Evolutionary conservation across 1,140 invertebrate species (phyloP).

Genomic region (Atopsyche davidsoni): DNA sequence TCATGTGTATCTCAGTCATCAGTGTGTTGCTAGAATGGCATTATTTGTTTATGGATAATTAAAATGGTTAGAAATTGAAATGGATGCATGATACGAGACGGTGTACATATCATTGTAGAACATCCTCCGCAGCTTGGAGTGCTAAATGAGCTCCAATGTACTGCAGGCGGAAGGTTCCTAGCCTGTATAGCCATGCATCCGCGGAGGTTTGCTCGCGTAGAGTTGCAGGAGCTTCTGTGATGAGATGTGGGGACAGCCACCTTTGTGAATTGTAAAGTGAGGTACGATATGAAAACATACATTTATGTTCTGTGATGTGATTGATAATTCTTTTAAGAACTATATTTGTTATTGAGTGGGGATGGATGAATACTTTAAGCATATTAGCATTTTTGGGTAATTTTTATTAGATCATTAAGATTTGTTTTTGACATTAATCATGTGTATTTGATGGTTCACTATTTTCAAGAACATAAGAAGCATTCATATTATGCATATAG

Average conservation of each 20-base stretch:
- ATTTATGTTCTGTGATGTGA: slow-evolving; percentile 29
- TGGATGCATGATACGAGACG: too few relatives aligned
- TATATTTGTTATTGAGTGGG: slow-evolving; percentile 15
- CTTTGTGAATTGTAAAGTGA: slow-evolving; percentile 6
- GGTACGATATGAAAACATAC: slow-evolving; percentile 16
- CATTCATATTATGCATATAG: too few relatives aligned
- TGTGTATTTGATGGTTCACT: background rate
- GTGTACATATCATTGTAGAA: slow-evolving; percentile 1
- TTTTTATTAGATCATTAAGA: slow-evolving; percentile 1
- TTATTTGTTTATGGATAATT: too few relatives aligned
- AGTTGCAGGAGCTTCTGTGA: slow-evolving; percentile 28
- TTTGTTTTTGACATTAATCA: slow-evolving; percentile 3
- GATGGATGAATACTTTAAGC: slow-evolving; percentile 9
- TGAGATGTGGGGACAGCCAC: slow-evolving; percentile 7
- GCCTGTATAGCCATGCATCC: too few relatives aligned
- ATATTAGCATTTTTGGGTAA: slow-evolving; percentile 2
- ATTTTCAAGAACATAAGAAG: background rate
- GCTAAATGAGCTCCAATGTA: background rate
- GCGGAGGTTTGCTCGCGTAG: too few relatives aligned
- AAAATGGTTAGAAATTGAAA: too few relatives aligned
- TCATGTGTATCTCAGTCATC: too few relatives aligned
- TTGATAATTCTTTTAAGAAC: slow-evolving; percentile 22
- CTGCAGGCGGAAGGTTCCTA: too few relatives aligned
- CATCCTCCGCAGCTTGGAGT: too few relatives aligned
- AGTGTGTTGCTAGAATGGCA: too few relatives aligned